Evolutionary conservation across 2,888 invertebrate genomes (phyloP).

Genomic region (Automeris io): DNA sequence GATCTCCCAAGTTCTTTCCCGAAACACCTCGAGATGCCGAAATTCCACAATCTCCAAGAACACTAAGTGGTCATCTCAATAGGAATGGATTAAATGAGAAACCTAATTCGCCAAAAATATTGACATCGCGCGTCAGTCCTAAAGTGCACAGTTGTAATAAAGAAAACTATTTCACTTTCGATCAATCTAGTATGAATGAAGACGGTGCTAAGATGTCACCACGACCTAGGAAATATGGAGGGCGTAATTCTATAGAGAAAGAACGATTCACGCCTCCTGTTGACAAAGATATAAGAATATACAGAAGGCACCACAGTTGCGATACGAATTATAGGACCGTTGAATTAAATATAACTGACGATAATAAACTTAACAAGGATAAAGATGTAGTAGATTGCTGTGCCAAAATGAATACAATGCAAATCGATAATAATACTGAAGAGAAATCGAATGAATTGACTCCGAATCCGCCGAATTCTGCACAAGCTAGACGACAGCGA

Average conservation of each 20-base stretch:
- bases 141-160: slow-evolving; percentile 63
- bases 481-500: slow-evolving; percentile 65
- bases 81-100: slow-evolving; percentile 55
- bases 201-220: slow-evolving; percentile 42
- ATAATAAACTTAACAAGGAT: slow-evolving; percentile 40
- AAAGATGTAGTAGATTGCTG: slow-evolving; percentile 64
- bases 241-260: slow-evolving; percentile 61
- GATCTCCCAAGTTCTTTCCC: slow-evolving; percentile 66
- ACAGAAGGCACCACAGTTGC: slow-evolving; percentile 63
- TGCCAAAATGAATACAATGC: slow-evolving; percentile 49
- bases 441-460: slow-evolving; percentile 41
- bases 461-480: slow-evolving; percentile 42
- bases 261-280: slow-evolving; percentile 62
- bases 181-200: slow-evolving; percentile 36
- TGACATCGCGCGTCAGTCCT: slow-evolving; percentile 57
- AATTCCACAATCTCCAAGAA: slow-evolving; percentile 57
- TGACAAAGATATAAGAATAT: slow-evolving; percentile 58
- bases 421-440: slow-evolving; percentile 39
- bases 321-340: slow-evolving; percentile 62
- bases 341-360: slow-evolving; percentile 48
- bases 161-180: slow-evolving; percentile 68
- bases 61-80: slow-evolving; percentile 51
- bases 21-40: slow-evolving; percentile 57
- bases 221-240: slow-evolving; percentile 55
- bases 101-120: slow-evolving; percentile 51